These are phyloP conservation scores for Passer montanus DNA, from an alignment of 2,113 vertebrate genomes.

Conservation along the genomic window DNA sequence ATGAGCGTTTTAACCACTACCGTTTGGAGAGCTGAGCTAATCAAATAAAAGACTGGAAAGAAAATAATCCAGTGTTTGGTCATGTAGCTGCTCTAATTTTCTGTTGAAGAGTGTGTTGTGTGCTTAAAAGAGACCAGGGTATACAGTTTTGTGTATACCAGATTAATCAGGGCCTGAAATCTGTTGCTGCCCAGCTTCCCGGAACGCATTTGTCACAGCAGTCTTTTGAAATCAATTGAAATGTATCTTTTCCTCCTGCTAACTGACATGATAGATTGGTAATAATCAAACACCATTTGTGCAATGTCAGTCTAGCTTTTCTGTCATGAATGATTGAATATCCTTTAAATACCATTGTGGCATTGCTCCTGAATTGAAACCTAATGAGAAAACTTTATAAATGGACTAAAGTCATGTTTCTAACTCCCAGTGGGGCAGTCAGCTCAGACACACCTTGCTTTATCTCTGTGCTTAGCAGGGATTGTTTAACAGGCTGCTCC, in stretches of 20 bases:
- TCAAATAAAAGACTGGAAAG: background rate
- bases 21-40: background rate
- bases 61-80: constrained; percentile 19
- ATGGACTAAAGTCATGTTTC: constrained; percentile 32
- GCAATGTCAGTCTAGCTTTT: constrained; percentile 40
- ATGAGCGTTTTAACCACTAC: background rate
- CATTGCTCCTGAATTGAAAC: constrained; percentile 28
- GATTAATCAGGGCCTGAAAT: constrained; percentile 37
- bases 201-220: constrained; percentile 1
- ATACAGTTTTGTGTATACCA: background rate
- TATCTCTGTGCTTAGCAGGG: background rate
- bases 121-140: background rate
- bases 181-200: background rate
- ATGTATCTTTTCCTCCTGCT: constrained; percentile 51
- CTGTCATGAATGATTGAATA: constrained; percentile 50
- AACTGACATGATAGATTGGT: constrained; percentile 57
- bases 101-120: background rate
- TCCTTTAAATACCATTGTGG: constrained; percentile 43
- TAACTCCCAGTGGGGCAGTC: constrained; percentile 3
- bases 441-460: background rate
- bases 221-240: constrained; percentile 65
- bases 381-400: constrained; percentile 56
- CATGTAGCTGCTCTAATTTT: background rate
- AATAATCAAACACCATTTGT: constrained; percentile 63
- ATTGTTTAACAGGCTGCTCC: background rate